Conservation (phyloP, 1,140 invertebrate species). For the Drosophila navojoa region DNA sequence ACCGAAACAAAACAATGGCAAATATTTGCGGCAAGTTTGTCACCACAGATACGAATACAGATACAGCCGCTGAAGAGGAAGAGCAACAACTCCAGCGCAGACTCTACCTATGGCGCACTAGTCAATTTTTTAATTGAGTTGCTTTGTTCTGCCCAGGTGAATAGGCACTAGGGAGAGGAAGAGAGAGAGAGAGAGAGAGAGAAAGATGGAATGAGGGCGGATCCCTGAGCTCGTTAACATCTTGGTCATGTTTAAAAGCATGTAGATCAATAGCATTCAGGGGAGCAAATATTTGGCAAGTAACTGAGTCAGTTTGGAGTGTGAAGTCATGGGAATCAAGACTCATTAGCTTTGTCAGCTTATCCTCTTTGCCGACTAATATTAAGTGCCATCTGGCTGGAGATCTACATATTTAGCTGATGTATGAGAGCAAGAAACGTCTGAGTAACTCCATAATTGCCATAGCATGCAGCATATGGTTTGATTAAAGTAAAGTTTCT, state of each 20-base stretch:
- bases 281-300: not conserved
- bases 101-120: not conserved
- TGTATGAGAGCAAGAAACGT: no score
- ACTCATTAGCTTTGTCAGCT: not conserved
- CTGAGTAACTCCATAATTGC: no score
- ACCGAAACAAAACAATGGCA: constrained; percentile 58
- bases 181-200: constrained; percentile 1
- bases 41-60: constrained; percentile 31
- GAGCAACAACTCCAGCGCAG: constrained; percentile 17
- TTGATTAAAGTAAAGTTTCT: no score
- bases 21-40: constrained; percentile 72
- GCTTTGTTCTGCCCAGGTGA: constrained; percentile 35
- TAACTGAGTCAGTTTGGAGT: not conserved
- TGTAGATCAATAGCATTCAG: constrained; percentile 2
- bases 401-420: no score
- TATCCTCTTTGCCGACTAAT: not conserved
- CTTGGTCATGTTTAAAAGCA: not conserved
- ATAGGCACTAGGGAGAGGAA: not conserved
- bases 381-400: not conserved
- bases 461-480: no score
- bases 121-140: constrained; percentile 65
- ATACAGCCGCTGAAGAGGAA: constrained; percentile 33
- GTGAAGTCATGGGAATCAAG: not conserved
- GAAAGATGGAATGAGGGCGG: not conserved
- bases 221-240: not conserved